phyloP scores from a whole-genome alignment of 2,113 vertebrate genomes.

The Pomatorhinus ruficollis region DNA sequence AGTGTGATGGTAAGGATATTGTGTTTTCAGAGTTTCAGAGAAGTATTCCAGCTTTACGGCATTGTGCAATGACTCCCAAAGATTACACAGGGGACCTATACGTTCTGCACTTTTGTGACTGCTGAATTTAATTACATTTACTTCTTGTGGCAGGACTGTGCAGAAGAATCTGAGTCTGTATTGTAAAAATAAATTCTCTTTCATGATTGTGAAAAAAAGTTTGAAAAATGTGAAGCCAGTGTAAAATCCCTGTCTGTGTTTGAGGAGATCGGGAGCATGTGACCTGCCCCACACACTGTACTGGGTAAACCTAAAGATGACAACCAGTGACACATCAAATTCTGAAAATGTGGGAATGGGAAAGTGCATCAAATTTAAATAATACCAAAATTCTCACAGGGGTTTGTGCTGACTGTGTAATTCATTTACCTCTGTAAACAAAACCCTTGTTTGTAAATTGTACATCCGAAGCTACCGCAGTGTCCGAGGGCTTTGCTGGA shows the following conservation, averaged over 20 bases:
- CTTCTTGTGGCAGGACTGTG: neutral
- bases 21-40: neutral
- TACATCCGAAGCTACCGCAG: neutral
- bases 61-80: neutral
- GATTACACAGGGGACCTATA: neutral
- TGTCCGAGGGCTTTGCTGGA: neutral
- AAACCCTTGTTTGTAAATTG: neutral
- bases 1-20: slow-evolving; percentile 9
- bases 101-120: slow-evolving; percentile 38
- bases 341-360: neutral
- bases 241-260: neutral
- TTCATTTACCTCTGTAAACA: neutral
- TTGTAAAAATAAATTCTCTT: slow-evolving; percentile 22
- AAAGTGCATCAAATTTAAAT: neutral
- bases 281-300: neutral
- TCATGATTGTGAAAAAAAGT: slow-evolving; percentile 10
- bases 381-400: neutral
- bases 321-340: neutral
- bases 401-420: neutral
- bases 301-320: slow-evolving; percentile 41
- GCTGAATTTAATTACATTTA: slow-evolving; percentile 32
- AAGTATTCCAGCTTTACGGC: neutral
- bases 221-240: slow-evolving; percentile 16
- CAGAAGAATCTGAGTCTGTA: neutral
- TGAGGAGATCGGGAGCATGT: neutral